Conservation (phyloP, 2,797 vertebrate genomes). For the Argya squamiceps region DNA sequence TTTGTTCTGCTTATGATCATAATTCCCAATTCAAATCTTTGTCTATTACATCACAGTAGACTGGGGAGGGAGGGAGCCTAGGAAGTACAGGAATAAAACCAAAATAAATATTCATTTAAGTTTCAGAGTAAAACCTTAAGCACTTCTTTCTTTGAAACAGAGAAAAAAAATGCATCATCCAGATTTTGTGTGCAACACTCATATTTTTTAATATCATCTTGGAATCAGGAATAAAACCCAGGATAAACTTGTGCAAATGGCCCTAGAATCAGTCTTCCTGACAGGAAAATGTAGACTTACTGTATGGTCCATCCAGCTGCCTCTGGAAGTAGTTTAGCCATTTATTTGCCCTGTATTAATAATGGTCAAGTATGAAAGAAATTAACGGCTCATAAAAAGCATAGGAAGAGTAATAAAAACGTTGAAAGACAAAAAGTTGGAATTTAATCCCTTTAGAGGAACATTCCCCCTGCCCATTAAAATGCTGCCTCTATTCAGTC, state of each 20-base stretch:
- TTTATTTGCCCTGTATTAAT: constrained; percentile 3
- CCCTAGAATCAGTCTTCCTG: background rate
- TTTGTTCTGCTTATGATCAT: background rate
- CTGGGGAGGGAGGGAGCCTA: background rate
- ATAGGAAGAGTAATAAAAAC: background rate
- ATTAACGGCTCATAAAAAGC: background rate
- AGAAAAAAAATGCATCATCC: background rate
- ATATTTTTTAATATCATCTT: background rate
- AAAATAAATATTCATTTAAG: constrained; percentile 1
- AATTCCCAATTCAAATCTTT: background rate
- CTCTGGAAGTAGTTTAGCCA: background rate
- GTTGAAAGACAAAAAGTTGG: background rate
- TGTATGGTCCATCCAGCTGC: background rate
- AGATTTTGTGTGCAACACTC: background rate
- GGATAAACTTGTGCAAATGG: background rate
- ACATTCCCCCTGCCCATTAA: background rate
- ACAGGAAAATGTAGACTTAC: background rate
- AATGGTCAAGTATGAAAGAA: constrained; percentile 1
- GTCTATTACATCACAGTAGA: background rate
- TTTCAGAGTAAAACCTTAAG: constrained; percentile 1
- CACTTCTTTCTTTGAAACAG: background rate
- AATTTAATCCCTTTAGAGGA: constrained; percentile 8
- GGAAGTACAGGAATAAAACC: background rate
- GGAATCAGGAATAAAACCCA: background rate
- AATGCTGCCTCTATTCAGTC: background rate